Percentiles rank a stretch among this genome's conserved stretches.
Conservation (phyloP, 2,888 invertebrate species). For the Clepsis dumicolana region DNA sequence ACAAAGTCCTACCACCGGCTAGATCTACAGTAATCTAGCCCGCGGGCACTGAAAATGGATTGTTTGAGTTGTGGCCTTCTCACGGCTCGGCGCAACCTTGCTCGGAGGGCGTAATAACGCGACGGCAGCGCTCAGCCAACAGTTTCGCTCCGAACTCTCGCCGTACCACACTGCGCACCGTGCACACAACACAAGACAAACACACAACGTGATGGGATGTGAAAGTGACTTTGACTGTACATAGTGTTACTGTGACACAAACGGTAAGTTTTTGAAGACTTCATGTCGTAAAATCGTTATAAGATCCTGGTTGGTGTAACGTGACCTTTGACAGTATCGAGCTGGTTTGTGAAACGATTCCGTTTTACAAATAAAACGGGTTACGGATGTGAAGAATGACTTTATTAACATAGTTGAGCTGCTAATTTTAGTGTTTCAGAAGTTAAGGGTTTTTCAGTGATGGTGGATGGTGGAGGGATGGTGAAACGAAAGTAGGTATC, state of each 20-base stretch:
- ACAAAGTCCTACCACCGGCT: too few relatives aligned
- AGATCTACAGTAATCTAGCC: too few relatives aligned
- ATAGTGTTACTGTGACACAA: constrained; percentile 20
- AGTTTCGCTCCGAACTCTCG: constrained; percentile 23
- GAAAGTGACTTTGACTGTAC: constrained; percentile 25
- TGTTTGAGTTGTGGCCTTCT: constrained; percentile 28
- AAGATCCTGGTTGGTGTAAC: neutral
- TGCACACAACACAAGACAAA: constrained; percentile 13
- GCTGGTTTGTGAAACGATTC: constrained; percentile 6
- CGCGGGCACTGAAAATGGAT: neutral
- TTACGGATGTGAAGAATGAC: neutral
- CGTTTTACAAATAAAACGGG: neutral
- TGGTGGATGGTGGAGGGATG: too few relatives aligned
- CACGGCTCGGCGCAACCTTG: constrained; percentile 30
- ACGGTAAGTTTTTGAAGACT: constrained; percentile 32
- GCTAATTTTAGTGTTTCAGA: too few relatives aligned
- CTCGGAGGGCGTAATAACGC: constrained; percentile 36
- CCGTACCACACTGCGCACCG: constrained; percentile 2
- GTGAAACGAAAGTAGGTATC: too few relatives aligned
- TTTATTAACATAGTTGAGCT: neutral
- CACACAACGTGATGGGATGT: constrained; percentile 33
- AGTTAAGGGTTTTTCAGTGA: too few relatives aligned
- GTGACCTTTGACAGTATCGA: constrained; percentile 26
- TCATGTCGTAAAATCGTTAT: neutral
- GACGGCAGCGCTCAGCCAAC: constrained; percentile 32